A percentile compares a stretch with the other conserved stretches of the same genome.
Evolutionary conservation across 2,797 vertebrate species (phyloP).

Genomic region (Paguma larvata): DNA sequence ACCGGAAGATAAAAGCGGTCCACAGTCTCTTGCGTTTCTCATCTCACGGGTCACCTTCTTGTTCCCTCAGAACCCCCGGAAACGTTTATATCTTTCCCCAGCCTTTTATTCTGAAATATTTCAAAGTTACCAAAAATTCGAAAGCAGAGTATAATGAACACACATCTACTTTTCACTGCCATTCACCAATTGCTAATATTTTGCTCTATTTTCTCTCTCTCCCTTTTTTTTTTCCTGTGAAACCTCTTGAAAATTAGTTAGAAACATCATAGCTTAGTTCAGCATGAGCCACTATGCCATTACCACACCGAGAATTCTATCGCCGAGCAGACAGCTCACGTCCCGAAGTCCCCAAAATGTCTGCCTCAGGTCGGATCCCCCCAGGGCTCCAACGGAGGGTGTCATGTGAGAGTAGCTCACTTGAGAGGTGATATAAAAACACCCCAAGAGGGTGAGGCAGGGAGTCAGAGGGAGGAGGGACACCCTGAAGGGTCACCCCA

Average conservation of each 20-base stretch:
- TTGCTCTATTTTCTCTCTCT: neutral
- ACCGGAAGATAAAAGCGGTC: neutral
- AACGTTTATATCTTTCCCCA: neutral
- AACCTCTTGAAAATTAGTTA: neutral
- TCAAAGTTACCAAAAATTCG: neutral
- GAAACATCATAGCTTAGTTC: neutral
- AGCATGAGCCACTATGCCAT: no score
- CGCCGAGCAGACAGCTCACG: rapidly evolving
- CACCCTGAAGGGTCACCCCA: neutral
- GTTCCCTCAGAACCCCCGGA: neutral
- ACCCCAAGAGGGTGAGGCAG: neutral
- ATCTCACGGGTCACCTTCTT: neutral
- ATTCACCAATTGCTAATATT: neutral
- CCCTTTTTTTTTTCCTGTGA: neutral
- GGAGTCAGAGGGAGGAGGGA: neutral
- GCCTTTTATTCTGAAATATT: neutral
- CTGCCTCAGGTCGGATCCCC: neutral
- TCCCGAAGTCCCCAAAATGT: neutral
- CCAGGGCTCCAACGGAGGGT: neutral
- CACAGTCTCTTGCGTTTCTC: neutral
- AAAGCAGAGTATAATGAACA: neutral
- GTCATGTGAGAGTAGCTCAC: neutral
- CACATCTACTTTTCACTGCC: rapidly evolving
- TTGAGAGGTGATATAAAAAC: neutral
- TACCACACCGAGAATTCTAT: neutral